Conservation (phyloP, 1,140 invertebrate species). For the Scaptodrosophila lebanonensis region DNA sequence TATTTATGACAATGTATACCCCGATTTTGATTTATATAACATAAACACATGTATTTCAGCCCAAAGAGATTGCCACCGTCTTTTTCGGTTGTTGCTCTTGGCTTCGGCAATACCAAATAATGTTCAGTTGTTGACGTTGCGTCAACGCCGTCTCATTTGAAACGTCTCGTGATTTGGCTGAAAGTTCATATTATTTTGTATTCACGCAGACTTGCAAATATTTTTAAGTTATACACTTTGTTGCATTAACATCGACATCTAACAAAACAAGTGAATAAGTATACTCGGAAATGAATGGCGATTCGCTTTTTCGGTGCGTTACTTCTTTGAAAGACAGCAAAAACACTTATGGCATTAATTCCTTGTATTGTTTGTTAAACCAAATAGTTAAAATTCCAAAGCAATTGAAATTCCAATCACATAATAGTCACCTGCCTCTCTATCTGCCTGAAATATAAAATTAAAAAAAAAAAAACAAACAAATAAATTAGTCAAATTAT, state of each 20-base stretch:
- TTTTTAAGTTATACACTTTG: not conserved
- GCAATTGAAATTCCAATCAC: not conserved
- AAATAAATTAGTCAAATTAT: conserved; percentile 45
- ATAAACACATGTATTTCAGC: conserved; percentile 31
- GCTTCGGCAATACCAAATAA: not conserved
- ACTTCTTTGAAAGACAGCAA: conserved; percentile 1
- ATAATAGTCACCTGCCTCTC: not conserved
- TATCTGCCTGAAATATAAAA: not conserved
- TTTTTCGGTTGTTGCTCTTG: conserved; percentile 4
- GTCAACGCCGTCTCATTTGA: too few relatives aligned
- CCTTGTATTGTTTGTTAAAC: conserved; percentile 16
- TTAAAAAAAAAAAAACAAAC: too few relatives aligned
- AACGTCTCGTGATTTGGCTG: not conserved
- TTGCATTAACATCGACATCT: not conserved
- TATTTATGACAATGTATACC: conserved; percentile 46
- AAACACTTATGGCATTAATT: conserved; percentile 23
- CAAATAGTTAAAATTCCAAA: conserved; percentile 52
- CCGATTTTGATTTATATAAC: conserved; percentile 64
- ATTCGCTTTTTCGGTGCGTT: conserved; percentile 65
- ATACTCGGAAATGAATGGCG: conserved; percentile 69
- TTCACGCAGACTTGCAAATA: not conserved
- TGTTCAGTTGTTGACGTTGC: conserved; percentile 17
- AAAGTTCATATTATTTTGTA: not conserved
- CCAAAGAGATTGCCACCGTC: not conserved
- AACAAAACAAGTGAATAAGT: conserved; percentile 1